These are phyloP conservation scores for Babylonia areolata DNA, from an alignment of 1,140 invertebrate species.

Conservation along the genomic window DNA sequence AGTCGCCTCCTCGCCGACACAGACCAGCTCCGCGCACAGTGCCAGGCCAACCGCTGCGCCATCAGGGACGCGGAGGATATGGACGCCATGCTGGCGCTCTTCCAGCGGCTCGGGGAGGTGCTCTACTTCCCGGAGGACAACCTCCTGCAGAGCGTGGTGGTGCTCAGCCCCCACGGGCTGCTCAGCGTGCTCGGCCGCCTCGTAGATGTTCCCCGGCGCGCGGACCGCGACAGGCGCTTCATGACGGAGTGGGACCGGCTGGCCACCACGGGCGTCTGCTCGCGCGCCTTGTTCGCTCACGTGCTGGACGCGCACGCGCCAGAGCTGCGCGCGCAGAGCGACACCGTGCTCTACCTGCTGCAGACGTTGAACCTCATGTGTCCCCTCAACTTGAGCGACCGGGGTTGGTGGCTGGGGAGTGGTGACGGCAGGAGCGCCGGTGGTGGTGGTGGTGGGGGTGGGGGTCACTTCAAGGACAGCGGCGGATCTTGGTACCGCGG, in stretches of 20 bases:
- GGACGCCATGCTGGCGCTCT: conserved; percentile 52
- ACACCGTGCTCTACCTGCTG: conserved; percentile 44
- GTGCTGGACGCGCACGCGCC: conserved; percentile 35
- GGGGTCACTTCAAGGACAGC: not conserved
- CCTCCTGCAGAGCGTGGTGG: conserved; percentile 51
- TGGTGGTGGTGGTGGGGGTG: not conserved
- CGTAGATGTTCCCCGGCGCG: conserved; percentile 40
- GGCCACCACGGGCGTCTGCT: conserved; percentile 45
- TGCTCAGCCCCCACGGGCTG: conserved; percentile 52
- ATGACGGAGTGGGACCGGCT: conserved; percentile 47
- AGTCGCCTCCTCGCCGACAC: conserved; percentile 42
- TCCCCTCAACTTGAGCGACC: conserved; percentile 32
- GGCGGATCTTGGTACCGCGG: not conserved
- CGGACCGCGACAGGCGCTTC: conserved; percentile 34
- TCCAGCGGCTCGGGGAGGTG: conserved; percentile 52
- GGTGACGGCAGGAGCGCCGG: not conserved
- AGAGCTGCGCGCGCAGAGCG: not conserved
- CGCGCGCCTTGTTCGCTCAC: conserved; percentile 45
- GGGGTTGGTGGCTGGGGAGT: not conserved
- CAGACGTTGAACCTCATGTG: conserved; percentile 50
- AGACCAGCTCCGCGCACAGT: conserved; percentile 35
- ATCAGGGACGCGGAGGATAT: conserved; percentile 42
- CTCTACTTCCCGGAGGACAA: conserved; percentile 54
- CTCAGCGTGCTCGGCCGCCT: conserved; percentile 48
- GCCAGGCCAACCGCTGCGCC: conserved; percentile 44